These are phyloP conservation scores for Vanacampus margaritifer DNA, from an alignment of 2,113 vertebrate species.

Conservation along the genomic window DNA sequence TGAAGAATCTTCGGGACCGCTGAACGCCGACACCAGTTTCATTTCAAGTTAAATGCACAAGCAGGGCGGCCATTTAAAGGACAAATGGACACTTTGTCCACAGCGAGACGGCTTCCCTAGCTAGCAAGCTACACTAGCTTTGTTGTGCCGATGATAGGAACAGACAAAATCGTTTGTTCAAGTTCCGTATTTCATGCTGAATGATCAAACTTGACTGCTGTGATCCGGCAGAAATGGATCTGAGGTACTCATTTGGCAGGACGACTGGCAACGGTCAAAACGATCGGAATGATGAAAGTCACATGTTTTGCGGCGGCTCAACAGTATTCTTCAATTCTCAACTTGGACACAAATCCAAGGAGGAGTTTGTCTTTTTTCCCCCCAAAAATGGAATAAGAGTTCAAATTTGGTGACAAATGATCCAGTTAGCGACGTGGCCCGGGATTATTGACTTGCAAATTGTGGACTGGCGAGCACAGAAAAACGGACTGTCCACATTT, in stretches of 20 bases:
- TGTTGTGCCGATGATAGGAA: not conserved
- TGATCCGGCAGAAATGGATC: not conserved
- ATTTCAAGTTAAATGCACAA: not conserved
- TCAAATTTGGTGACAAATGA: not conserved
- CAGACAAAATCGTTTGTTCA: not conserved
- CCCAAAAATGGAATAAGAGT: too few species aligned
- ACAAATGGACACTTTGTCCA: not conserved
- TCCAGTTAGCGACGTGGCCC: not conserved
- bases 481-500: not conserved
- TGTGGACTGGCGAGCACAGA: not conserved
- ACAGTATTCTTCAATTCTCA: too few species aligned
- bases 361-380: too few species aligned
- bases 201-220: not conserved
- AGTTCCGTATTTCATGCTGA: not conserved
- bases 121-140: not conserved
- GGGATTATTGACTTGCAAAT: not conserved
- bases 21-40: conserved; percentile 10
- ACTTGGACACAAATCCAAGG: too few species aligned
- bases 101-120: too few species aligned
- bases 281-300: not conserved
- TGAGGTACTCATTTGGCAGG: not conserved
- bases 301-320: not conserved
- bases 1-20: conserved; percentile 1
- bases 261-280: not conserved
- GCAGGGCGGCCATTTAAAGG: not conserved